Percentiles rank a stretch among this genome's conserved stretches.
Conservation (phyloP, 1,140 invertebrate species). For the Drosophila murphyi region DNA sequence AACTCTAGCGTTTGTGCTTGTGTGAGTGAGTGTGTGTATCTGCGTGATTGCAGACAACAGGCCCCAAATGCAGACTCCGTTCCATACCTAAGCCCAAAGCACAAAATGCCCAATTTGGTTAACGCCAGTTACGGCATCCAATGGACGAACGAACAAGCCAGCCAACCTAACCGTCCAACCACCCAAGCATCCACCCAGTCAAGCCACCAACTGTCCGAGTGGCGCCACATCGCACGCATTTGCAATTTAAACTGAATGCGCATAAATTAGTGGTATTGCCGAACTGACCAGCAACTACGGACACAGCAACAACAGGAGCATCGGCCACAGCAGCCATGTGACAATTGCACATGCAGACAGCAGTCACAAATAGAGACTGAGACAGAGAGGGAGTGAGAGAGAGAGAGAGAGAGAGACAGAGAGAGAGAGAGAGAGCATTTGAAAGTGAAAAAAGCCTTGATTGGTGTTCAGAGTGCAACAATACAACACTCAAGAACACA, state of each 20-base stretch:
- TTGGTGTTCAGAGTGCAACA: slow-evolving; percentile 3
- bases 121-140: slow-evolving; percentile 44
- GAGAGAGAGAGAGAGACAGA: neutral
- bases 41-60: slow-evolving; percentile 70
- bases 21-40: slow-evolving; percentile 12
- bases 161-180: slow-evolving; percentile 10
- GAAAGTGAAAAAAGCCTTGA: neutral
- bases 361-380: neutral
- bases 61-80: slow-evolving; percentile 11
- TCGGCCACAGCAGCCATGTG: slow-evolving; percentile 23
- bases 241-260: slow-evolving; percentile 80
- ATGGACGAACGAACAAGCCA: slow-evolving; percentile 2
- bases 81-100: slow-evolving; percentile 14
- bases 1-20: slow-evolving; percentile 13
- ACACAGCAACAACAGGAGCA: slow-evolving; percentile 27
- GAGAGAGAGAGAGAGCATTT: neutral
- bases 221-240: slow-evolving; percentile 65
- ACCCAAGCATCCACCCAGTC: neutral
- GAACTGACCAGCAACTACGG: slow-evolving; percentile 55
- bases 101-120: slow-evolving; percentile 74
- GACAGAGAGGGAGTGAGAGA: neutral
- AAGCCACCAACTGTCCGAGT: slow-evolving; percentile 10
- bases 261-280: slow-evolving; percentile 78
- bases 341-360: slow-evolving; percentile 11
- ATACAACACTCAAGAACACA: neutral